Evolutionary conservation across 2,888 invertebrate species (phyloP).

Genomic region (Perizoma flavofasciatum): DNA sequence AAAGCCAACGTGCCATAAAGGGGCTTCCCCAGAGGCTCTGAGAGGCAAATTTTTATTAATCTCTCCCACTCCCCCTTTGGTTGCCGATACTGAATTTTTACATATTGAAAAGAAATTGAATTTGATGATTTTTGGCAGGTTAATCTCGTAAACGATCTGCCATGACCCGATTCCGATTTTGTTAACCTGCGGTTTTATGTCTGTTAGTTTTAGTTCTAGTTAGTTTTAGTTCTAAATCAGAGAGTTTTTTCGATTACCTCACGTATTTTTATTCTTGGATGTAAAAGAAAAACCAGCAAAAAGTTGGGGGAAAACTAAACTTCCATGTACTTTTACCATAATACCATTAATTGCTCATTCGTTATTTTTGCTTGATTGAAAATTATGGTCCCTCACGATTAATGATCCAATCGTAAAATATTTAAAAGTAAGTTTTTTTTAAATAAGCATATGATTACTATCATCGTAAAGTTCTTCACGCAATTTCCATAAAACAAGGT

Average conservation of each 20-base stretch:
- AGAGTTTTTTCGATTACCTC: slow-evolving; percentile 26
- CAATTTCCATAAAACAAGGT: slow-evolving; percentile 56
- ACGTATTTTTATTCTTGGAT: slow-evolving; percentile 17
- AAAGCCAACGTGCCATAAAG: slow-evolving; percentile 76
- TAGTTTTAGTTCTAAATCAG: slow-evolving; percentile 34
- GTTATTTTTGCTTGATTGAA: background rate
- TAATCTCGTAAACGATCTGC: slow-evolving; percentile 41
- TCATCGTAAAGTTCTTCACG: slow-evolving; percentile 43
- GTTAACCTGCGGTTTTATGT: slow-evolving; percentile 36
- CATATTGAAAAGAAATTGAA: slow-evolving; percentile 67
- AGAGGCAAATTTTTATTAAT: slow-evolving; percentile 77
- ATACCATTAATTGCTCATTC: background rate
- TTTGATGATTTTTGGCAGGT: slow-evolving; percentile 52
- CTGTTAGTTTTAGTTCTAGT: slow-evolving; percentile 34
- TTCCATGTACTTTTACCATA: background rate
- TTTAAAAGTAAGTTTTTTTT: slow-evolving; percentile 2
- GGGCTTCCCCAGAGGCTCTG: slow-evolving; percentile 67
- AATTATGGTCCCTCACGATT: background rate
- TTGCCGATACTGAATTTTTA: slow-evolving; percentile 63
- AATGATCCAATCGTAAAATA: too few relatives aligned
- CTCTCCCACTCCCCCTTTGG: slow-evolving; percentile 64
- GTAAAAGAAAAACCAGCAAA: slow-evolving; percentile 6
- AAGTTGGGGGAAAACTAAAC: background rate
- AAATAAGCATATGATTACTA: slow-evolving; percentile 34
- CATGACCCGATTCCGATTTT: slow-evolving; percentile 35